Conservation (phyloP, 2,888 invertebrate species). For the Philopedon plagiatum region DNA sequence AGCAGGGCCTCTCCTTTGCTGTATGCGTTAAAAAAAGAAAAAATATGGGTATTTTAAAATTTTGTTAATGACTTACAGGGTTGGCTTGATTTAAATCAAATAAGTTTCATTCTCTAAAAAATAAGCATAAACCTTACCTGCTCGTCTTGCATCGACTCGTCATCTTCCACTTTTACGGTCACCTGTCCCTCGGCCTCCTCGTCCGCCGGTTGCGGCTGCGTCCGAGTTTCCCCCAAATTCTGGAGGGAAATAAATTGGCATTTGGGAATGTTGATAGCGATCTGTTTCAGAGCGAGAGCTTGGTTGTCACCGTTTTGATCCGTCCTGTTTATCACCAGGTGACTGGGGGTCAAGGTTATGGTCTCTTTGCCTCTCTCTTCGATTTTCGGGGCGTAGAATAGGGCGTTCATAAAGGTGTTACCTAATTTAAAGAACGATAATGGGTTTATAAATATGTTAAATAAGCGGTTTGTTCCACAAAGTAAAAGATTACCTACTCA, state of each 20-base stretch:
- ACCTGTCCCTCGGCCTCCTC: not conserved
- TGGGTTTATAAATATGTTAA: too few species aligned
- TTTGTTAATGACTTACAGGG: too few species aligned
- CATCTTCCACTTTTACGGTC: constrained; percentile 51
- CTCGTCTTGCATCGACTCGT: constrained; percentile 6
- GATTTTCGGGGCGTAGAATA: constrained; percentile 62
- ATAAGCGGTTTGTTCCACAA: too few species aligned
- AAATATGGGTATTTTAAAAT: not conserved
- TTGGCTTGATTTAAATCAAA: too few species aligned
- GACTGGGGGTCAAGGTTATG: constrained; percentile 59
- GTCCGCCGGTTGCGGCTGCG: constrained; percentile 23
- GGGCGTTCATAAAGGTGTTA: constrained; percentile 50
- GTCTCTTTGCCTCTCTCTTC: constrained; percentile 59
- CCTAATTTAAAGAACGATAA: constrained; percentile 1
- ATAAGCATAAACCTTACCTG: constrained; percentile 23
- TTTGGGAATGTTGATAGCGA: constrained; percentile 63
- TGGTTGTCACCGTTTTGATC: constrained; percentile 39
- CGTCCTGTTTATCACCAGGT: constrained; percentile 58
- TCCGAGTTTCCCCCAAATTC: constrained; percentile 45
- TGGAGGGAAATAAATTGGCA: constrained; percentile 62
- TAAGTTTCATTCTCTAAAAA: too few species aligned
- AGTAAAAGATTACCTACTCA: not conserved
- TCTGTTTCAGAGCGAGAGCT: constrained; percentile 61
- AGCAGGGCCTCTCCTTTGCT: not conserved
- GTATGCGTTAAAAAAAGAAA: not conserved